A percentile compares a stretch with the other conserved stretches of the same genome.
Conservation (phyloP, 1,140 invertebrate species). For the Drosophila watanabei region DNA sequence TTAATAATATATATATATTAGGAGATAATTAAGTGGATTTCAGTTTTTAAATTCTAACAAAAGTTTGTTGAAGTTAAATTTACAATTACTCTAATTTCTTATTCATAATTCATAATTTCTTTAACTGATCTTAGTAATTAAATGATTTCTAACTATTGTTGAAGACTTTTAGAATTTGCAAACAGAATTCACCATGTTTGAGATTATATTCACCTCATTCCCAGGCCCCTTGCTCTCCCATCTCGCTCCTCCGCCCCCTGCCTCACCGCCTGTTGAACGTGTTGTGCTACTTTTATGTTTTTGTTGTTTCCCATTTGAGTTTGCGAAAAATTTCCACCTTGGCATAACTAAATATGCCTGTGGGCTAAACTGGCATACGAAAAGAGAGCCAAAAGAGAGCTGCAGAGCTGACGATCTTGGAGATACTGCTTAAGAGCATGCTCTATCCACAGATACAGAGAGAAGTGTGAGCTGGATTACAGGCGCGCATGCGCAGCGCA, state of each 20-base stretch:
- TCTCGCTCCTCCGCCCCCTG: background rate
- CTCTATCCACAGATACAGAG: background rate
- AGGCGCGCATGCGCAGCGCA: slow-evolving; percentile 60
- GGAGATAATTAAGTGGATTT: background rate
- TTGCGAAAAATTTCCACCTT: slow-evolving; percentile 59
- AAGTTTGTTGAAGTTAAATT: no score
- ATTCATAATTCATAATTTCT: background rate
- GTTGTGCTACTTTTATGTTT: slow-evolving; percentile 61
- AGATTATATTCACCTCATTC: slow-evolving; percentile 9
- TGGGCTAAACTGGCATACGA: slow-evolving; percentile 48
- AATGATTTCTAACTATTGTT: background rate
- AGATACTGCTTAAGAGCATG: slow-evolving; percentile 43
- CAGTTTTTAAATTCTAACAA: background rate
- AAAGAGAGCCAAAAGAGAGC: slow-evolving; percentile 28
- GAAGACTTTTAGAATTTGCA: slow-evolving; percentile 6
- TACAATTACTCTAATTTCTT: background rate
- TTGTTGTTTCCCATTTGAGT: slow-evolving; percentile 17
- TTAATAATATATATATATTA: no score
- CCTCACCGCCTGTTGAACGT: slow-evolving; percentile 34
- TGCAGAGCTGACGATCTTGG: slow-evolving; percentile 4
- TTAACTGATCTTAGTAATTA: background rate
- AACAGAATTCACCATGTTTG: slow-evolving; percentile 3
- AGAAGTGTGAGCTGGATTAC: slow-evolving; percentile 55
- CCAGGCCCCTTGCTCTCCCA: slow-evolving; percentile 8
- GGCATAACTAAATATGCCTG: slow-evolving; percentile 66